A percentile compares a stretch with the other conserved stretches of the same genome.
Evolutionary conservation across 2,113 vertebrate genomes (phyloP).

Genomic region (Puntigrus tetrazona): DNA sequence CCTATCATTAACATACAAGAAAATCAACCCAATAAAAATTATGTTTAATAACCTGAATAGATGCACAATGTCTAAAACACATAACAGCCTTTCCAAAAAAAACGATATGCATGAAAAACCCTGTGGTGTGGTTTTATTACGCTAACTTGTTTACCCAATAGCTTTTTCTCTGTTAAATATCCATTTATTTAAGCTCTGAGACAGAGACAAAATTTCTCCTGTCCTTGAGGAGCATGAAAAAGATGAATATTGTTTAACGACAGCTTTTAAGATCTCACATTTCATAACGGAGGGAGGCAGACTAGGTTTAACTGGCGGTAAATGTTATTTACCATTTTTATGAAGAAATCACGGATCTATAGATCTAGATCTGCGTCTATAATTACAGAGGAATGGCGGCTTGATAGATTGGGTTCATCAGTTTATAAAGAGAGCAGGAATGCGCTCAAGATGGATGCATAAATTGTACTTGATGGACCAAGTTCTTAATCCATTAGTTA

Average conservation of each 20-base stretch:
- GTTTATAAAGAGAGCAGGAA: slow-evolving; percentile 43
- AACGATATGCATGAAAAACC: neutral
- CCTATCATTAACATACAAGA: neutral
- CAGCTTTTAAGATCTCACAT: slow-evolving; percentile 23
- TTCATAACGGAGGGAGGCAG: slow-evolving; percentile 52
- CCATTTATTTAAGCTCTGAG: neutral
- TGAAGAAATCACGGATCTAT: slow-evolving; percentile 48
- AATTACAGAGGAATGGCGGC: slow-evolving; percentile 38
- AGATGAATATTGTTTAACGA: slow-evolving; percentile 48
- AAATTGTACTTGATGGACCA: slow-evolving; percentile 35
- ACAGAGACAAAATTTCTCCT: neutral
- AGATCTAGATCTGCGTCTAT: slow-evolving; percentile 30
- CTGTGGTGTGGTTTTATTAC: neutral
- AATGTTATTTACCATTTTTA: slow-evolving; percentile 52
- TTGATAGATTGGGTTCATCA: slow-evolving; percentile 45
- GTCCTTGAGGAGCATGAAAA: slow-evolving; percentile 42
- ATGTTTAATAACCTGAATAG: neutral
- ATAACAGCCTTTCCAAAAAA: neutral
- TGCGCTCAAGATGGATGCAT: slow-evolving; percentile 43
- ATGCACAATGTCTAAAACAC: neutral
- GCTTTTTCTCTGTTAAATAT: neutral
- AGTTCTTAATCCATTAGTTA: slow-evolving; percentile 50
- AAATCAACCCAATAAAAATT: neutral
- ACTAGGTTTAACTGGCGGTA: slow-evolving; percentile 52
- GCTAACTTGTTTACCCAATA: slow-evolving; percentile 1